Base-by-base conservation (phyloP, 2,113 vertebrate genomes). In the Thryonomys swinderianus region DNA sequence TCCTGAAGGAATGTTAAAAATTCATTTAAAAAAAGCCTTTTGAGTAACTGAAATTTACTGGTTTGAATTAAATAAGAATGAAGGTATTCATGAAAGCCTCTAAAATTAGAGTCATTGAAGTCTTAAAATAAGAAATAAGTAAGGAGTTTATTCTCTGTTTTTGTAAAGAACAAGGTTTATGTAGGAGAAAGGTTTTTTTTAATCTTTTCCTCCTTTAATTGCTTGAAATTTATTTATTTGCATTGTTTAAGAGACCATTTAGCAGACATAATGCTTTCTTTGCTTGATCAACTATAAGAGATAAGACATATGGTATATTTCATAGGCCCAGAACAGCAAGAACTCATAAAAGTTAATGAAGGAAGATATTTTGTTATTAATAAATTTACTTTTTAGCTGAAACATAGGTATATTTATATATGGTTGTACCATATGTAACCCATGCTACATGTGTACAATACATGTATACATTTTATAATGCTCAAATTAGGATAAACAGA, bases 1-100 rank as follows among this genome's bases (percentile, higher is more conserved):
- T 13, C 61, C 42, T 91, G 21, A 93, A 81, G 48, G 55, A 85
- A 91, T 67, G 37, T 71, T 93, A 80, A 90, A 96, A 88, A 85
- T 83, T 88, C 12, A 78, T 79, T 86, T 92, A 78, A 85, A 48
- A 40, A 40, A 79, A 82, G 85, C 51, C 42, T 69, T 84, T 90
- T 53, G 55, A 79, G 7, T 94, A 69, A 80, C 13, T 62, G 88
- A 69, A 25, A 79, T 88, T 80, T 88, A 73, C n/a, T 95, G 25
- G 12, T 51, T 91, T 64, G 30, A 20, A 83, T 92, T 92, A 88
- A 91, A 59, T 57, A 55, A 86, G 37, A 86, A 78, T 80, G 30
- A 10, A 61, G 7, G 10, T 88, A 67, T 88, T 85, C 42, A 42
- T 14, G 7, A 80, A 62, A 78, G 42, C 73, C 5, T 57, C 30